Conservation (phyloP, 2,797 vertebrate genomes). For the Acanthopagrus latus region DNA sequence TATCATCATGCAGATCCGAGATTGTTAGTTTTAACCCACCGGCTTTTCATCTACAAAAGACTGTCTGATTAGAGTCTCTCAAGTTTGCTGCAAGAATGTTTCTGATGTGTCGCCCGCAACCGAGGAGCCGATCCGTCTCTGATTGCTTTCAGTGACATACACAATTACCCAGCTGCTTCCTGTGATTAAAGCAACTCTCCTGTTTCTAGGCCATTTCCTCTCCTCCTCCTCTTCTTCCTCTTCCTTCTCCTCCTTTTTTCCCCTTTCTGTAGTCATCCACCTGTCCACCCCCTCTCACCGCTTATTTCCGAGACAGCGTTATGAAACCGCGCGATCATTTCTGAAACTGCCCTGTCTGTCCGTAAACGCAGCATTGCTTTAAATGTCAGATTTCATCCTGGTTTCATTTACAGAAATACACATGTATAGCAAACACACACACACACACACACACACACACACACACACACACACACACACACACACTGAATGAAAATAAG, state of each 20-base stretch:
- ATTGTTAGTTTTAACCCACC: constrained; percentile 40
- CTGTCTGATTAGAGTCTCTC: constrained; percentile 69
- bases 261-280: constrained; percentile 42
- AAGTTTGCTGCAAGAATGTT: constrained; percentile 51
- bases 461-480: too few relatives aligned
- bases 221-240: constrained; percentile 28
- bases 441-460: background rate
- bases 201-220: constrained; percentile 66
- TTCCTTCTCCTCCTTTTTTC: constrained; percentile 10
- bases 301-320: constrained; percentile 17
- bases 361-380: background rate
- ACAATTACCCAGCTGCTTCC: constrained; percentile 77
- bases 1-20: constrained; percentile 52
- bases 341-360: constrained; percentile 3
- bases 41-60: constrained; percentile 72
- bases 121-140: constrained; percentile 53
- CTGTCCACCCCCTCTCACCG: constrained; percentile 53
- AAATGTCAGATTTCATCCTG: background rate
- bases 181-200: constrained; percentile 76
- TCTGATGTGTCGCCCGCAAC: constrained; percentile 48
- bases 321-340: constrained; percentile 27
- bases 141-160: constrained; percentile 73
- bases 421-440: background rate
- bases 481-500: background rate
- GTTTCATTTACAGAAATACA: background rate